phyloP scores from a whole-genome alignment of 2,888 invertebrate species.

The Rhagonycha lutea region DNA sequence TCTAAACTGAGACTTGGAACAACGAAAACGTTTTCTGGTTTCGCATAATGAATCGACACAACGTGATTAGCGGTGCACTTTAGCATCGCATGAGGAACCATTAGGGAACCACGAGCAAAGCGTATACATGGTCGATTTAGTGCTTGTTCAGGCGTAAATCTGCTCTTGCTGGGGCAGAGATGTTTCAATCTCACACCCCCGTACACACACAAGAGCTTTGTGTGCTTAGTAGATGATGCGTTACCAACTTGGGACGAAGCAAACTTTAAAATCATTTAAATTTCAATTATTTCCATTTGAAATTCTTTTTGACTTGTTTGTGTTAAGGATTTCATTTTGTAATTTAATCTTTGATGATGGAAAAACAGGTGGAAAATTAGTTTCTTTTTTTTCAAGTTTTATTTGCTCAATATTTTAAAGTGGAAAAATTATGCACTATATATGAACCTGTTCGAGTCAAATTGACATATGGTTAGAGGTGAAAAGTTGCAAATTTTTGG shows the following conservation, averaged over 20 bases:
- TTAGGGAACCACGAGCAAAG: slow-evolving; percentile 39
- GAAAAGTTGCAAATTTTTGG: no score
- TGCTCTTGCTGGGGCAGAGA: slow-evolving; percentile 24
- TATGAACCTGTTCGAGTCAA: no score
- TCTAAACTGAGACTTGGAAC: slow-evolving; percentile 39
- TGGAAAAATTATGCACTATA: no score
- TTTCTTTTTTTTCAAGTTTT: not conserved
- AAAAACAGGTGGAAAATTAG: no score
- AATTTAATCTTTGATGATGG: not conserved
- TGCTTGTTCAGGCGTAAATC: slow-evolving; percentile 30
- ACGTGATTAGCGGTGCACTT: slow-evolving; percentile 41
- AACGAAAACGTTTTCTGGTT: slow-evolving; percentile 50
- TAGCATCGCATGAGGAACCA: slow-evolving; percentile 40
- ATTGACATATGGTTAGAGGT: no score
- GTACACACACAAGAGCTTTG: slow-evolving; percentile 26
- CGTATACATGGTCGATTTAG: slow-evolving; percentile 32
- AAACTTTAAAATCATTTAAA: slow-evolving; percentile 13
- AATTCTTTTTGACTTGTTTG: not conserved
- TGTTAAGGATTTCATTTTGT: not conserved
- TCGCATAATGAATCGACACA: slow-evolving; percentile 45
- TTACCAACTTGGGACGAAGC: slow-evolving; percentile 17
- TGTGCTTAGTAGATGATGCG: slow-evolving; percentile 27
- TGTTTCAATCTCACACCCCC: slow-evolving; percentile 36
- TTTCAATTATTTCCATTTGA: slow-evolving; percentile 11
- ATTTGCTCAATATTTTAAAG: no score